Conservation (phyloP, 2,888 invertebrate genomes). For the Melieria crassipennis region DNA sequence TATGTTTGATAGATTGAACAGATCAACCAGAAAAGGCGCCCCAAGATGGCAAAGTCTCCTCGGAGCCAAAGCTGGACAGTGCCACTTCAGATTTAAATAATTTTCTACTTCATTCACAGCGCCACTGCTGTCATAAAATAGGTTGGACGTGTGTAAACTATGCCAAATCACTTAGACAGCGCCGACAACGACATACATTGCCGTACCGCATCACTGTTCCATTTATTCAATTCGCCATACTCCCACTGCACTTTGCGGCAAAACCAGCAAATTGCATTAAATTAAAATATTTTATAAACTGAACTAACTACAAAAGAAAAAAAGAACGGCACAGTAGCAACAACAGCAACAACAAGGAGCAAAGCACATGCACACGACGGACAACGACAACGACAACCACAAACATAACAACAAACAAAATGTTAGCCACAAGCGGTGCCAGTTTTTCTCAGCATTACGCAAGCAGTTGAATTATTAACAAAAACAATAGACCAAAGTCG, state of each 20-base stretch:
- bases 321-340: neutral
- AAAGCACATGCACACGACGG: too few relatives aligned
- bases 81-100: too few relatives aligned
- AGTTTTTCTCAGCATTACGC: constrained; percentile 7
- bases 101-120: too few relatives aligned
- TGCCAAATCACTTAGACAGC: too few relatives aligned
- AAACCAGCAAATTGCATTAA: constrained; percentile 25
- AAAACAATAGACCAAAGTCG: too few relatives aligned
- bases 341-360: neutral
- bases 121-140: too few relatives aligned
- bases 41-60: too few relatives aligned
- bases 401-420: neutral
- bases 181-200: neutral
- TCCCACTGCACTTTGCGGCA: neutral
- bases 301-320: neutral
- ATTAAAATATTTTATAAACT: constrained; percentile 19
- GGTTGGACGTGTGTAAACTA: too few relatives aligned
- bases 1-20: too few relatives aligned
- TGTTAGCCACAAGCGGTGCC: neutral
- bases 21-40: too few relatives aligned
- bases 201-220: neutral
- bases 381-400: neutral
- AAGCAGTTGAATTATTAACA: too few relatives aligned
- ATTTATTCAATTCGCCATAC: neutral
- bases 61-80: too few relatives aligned